Evolutionary conservation across 2,113 vertebrate species (phyloP).

Genomic region (Lampris megalopsis): DNA sequence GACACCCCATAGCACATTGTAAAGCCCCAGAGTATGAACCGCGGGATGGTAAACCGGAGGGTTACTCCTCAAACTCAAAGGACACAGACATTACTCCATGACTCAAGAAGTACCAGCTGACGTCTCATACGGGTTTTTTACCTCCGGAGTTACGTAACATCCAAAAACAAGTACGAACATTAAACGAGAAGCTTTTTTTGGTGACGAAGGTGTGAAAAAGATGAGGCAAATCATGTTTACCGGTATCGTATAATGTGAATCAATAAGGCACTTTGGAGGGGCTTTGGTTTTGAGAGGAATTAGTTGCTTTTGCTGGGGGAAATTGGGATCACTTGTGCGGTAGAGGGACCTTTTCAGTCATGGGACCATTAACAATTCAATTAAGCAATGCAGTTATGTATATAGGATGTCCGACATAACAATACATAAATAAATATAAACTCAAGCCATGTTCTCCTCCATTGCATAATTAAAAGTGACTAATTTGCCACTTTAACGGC

Average conservation of each 20-base stretch:
- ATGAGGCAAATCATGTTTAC: slow-evolving; percentile 70
- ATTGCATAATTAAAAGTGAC: slow-evolving; percentile 79
- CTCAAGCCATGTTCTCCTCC: slow-evolving; percentile 64
- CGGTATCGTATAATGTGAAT: slow-evolving; percentile 61
- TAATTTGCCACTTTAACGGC: slow-evolving; percentile 80
- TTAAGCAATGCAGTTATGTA: slow-evolving; percentile 72
- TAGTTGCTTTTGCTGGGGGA: slow-evolving; percentile 27
- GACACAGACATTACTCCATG: not conserved
- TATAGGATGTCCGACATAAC: slow-evolving; percentile 60
- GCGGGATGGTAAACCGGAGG: not conserved
- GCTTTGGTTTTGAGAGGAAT: slow-evolving; percentile 31
- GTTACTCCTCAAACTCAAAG: slow-evolving; percentile 8
- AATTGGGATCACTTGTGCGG: slow-evolving; percentile 4
- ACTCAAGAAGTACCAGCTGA: slow-evolving; percentile 5
- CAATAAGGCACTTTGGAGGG: slow-evolving; percentile 71
- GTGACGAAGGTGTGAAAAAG: slow-evolving; percentile 20
- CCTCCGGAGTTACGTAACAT: slow-evolving; percentile 21
- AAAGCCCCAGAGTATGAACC: slow-evolving; percentile 3
- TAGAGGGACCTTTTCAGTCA: slow-evolving; percentile 37
- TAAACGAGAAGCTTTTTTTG: not conserved
- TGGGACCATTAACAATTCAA: slow-evolving; percentile 64
- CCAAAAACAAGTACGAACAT: not conserved
- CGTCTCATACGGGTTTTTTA: slow-evolving; percentile 10
- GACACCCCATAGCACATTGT: slow-evolving; percentile 1
- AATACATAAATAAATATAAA: slow-evolving; percentile 67